Conservation (phyloP, 2,888 invertebrate genomes). For the Elmis aenea region DNA sequence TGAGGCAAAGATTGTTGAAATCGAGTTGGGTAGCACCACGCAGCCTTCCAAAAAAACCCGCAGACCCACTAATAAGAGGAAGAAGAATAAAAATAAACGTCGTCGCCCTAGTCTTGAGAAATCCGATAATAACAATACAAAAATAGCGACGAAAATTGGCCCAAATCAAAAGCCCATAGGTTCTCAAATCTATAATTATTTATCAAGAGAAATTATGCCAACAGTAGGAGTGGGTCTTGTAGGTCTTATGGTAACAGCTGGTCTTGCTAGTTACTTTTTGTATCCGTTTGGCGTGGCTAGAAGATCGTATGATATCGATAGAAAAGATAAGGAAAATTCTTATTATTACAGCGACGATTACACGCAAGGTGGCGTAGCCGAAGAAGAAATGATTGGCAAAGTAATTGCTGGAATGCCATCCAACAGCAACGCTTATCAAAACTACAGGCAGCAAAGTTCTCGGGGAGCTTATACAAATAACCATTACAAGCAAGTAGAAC, state of each 20-base stretch:
- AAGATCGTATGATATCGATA: constrained; percentile 61
- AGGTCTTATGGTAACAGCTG: constrained; percentile 68
- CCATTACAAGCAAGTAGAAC: constrained; percentile 32
- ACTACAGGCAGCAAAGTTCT: constrained; percentile 26
- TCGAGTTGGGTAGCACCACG: constrained; percentile 31
- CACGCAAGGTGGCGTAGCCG: constrained; percentile 63
- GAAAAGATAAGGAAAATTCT: constrained; percentile 52
- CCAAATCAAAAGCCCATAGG: constrained; percentile 58
- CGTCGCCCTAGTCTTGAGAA: constrained; percentile 53
- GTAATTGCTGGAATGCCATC: constrained; percentile 59
- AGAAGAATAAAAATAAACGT: constrained; percentile 58
- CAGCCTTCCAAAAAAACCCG: constrained; percentile 28
- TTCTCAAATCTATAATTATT: constrained; percentile 70
- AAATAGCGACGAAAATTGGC: constrained; percentile 29
- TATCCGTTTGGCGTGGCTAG: constrained; percentile 68
- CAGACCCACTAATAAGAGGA: constrained; percentile 49
- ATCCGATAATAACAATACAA: constrained; percentile 39
- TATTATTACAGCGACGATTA: constrained; percentile 67
- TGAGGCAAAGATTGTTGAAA: constrained; percentile 42
- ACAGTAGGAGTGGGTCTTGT: constrained; percentile 73
- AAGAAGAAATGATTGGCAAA: constrained; percentile 72
- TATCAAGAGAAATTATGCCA: constrained; percentile 76
- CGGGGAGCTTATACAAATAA: constrained; percentile 27
- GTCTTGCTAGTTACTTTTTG: constrained; percentile 70
- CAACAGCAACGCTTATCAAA: constrained; percentile 25